Conservation (phyloP, 2,888 invertebrate genomes). For the Congeria kusceri region DNA sequence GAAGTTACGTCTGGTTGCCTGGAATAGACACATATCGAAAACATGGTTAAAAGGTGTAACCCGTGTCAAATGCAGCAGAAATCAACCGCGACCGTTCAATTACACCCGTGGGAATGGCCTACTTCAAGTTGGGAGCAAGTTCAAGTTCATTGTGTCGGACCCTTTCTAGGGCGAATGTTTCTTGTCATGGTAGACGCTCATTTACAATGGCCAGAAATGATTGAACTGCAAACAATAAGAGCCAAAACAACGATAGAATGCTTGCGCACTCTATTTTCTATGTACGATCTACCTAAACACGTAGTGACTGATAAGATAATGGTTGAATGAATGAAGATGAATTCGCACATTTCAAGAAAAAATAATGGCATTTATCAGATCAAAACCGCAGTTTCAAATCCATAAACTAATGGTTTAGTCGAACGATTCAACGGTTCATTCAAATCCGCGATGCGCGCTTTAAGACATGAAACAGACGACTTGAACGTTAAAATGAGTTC, state of each 20-base stretch:
- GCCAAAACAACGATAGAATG: slow-evolving; percentile 38
- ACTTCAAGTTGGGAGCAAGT: slow-evolving; percentile 61
- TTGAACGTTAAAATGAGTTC: slow-evolving; percentile 32
- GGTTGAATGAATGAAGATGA: slow-evolving; percentile 47
- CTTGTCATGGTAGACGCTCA: slow-evolving; percentile 74
- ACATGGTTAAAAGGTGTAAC: slow-evolving; percentile 56
- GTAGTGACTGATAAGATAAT: slow-evolving; percentile 56
- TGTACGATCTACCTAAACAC: slow-evolving; percentile 43
- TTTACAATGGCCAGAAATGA: slow-evolving; percentile 85
- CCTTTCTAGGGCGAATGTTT: slow-evolving; percentile 75
- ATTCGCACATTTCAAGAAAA: slow-evolving; percentile 42
- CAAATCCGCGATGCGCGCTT: slow-evolving; percentile 31
- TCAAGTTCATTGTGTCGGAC: slow-evolving; percentile 68
- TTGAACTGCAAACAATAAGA: too few species aligned
- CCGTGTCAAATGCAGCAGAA: slow-evolving; percentile 48
- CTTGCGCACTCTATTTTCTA: slow-evolving; percentile 45
- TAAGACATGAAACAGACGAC: not conserved
- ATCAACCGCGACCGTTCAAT: slow-evolving; percentile 52
- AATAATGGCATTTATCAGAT: slow-evolving; percentile 59
- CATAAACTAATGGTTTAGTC: slow-evolving; percentile 55
- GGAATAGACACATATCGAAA: slow-evolving; percentile 63
- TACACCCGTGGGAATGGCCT: slow-evolving; percentile 75
- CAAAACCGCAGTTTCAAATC: slow-evolving; percentile 47
- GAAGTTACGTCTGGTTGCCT: slow-evolving; percentile 77
- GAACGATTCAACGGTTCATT: slow-evolving; percentile 61